These are phyloP conservation scores for Probaryconus sp. DNA, from an alignment of 1,140 invertebrate species.

Conservation along the genomic window DNA sequence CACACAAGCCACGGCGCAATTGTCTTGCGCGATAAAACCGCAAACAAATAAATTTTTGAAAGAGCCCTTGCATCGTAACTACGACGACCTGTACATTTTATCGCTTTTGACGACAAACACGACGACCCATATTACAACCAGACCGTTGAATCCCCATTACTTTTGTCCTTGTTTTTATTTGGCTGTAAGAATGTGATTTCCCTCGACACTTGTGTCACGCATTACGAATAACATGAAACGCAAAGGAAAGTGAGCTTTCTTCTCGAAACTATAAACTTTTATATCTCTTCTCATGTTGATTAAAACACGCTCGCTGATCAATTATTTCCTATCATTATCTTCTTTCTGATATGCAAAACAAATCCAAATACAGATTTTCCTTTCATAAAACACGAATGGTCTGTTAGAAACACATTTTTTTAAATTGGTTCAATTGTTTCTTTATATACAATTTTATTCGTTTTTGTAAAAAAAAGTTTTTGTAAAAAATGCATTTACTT, in stretches of 20 bases:
- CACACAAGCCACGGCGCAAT: too few species aligned
- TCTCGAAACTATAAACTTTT: slow-evolving; percentile 34
- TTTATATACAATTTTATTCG: too few species aligned
- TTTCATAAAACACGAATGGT: too few species aligned
- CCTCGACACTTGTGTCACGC: slow-evolving; percentile 46
- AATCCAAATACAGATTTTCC: too few species aligned
- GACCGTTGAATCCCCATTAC: slow-evolving; percentile 51
- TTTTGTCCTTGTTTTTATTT: slow-evolving; percentile 55
- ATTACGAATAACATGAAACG: slow-evolving; percentile 48
- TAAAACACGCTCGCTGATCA: slow-evolving; percentile 23
- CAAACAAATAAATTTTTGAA: slow-evolving; percentile 46
- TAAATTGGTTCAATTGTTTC: too few species aligned
- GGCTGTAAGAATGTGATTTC: slow-evolving; percentile 57
- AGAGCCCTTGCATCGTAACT: slow-evolving; percentile 29
- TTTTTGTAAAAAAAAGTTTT: too few species aligned
- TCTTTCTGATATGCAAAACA: too few species aligned
- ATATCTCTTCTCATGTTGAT: slow-evolving; percentile 34
- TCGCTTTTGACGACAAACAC: slow-evolving; percentile 39
- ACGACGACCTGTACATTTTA: slow-evolving; percentile 47
- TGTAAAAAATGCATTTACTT: too few species aligned
- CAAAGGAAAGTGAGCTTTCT: slow-evolving; percentile 25
- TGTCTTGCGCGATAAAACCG: slow-evolving; percentile 41
- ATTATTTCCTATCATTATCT: too few species aligned
- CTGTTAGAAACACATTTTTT: too few species aligned
- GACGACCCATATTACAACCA: slow-evolving; percentile 44